Base-by-base conservation (phyloP, 2,888 invertebrate species). In the Nomada lathburiana region DNA sequence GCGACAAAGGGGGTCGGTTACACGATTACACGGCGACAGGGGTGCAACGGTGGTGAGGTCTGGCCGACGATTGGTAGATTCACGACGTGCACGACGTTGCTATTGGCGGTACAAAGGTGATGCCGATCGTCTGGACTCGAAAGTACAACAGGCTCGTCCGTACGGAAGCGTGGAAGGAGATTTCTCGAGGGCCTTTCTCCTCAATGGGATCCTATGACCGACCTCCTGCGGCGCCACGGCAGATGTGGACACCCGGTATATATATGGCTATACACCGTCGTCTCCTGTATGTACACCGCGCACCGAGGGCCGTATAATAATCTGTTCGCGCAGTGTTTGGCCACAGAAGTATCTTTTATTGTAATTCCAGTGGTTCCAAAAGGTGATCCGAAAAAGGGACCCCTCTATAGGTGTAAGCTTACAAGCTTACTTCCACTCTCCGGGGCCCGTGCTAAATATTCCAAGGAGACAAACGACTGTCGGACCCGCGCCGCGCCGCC, bases 301-400 rank as follows among this genome's bases (percentile, higher is more conserved):
- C 18, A 53, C 47, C 16, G 23, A 55, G 60, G 57, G 29, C 47
- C 64, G 74, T 29, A 88, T 90, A 90, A 89, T 89, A 82, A 89
- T 86, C 88, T 89, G 89, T 87, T 88, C 84, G 89, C 76, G 83
- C 80, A 84, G 86, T 93, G 93, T 92, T 93, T 93, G 90, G 91
- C 93, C 93, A 91, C 93, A 93, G 90, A 92, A 93, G 92, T 92
- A 91, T 93, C 91, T 90, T 91, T 92, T 88, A 91, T 91, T 91
- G 90, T 91, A 86, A 90, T 89, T 87, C 77, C 71, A 55, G 52
- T 53, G 55, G 69, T 57, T 23, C 65, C 59, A 26, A 78, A 76
- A 62, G 57, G 62, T 70, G 74, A 75, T 62, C 74, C 71, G 67
- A 72, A 73, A 60, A 77, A 59, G 69, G 52, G 57, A 29, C 50